phyloP scores from a whole-genome alignment of 1,140 invertebrate genomes.

The Hermetia illucens region DNA sequence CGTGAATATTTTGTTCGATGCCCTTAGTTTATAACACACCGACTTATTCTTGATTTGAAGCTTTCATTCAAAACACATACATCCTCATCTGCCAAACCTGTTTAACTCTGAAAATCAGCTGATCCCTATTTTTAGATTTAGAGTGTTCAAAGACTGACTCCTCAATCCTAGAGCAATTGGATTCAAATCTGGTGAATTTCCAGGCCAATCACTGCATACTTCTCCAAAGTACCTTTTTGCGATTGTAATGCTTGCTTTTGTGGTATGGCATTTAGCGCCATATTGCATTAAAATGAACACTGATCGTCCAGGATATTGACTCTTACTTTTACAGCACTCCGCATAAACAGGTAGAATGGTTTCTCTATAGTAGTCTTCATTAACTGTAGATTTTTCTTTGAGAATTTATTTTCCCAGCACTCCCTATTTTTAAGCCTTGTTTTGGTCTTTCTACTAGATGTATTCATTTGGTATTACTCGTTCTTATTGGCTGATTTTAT shows the following conservation, averaged over 20 bases:
- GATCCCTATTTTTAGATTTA: not conserved
- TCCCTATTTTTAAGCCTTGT: not conserved
- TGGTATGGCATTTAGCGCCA: not conserved
- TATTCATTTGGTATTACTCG: not conserved
- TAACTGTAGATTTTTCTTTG: not conserved
- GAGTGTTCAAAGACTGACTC: not conserved
- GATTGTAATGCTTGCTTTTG: not conserved
- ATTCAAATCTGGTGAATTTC: constrained; percentile 26
- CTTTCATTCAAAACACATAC: no score
- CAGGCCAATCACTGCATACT: constrained; percentile 15
- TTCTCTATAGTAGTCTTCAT: not conserved
- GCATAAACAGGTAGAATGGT: not conserved
- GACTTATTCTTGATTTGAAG: no score
- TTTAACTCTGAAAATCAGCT: no score
- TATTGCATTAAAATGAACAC: not conserved
- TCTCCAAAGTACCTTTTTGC: not conserved
- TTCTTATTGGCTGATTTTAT: not conserved
- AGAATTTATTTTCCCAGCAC: not conserved
- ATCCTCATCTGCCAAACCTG: no score
- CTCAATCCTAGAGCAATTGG: constrained; percentile 13
- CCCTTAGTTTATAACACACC: no score
- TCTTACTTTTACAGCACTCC: not conserved
- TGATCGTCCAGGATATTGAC: not conserved
- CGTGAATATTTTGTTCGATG: no score
- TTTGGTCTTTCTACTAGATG: not conserved